These are phyloP conservation scores for Microctenopoma steveboyesi DNA, from an alignment of 2,797 vertebrate genomes.

Conservation along the genomic window DNA sequence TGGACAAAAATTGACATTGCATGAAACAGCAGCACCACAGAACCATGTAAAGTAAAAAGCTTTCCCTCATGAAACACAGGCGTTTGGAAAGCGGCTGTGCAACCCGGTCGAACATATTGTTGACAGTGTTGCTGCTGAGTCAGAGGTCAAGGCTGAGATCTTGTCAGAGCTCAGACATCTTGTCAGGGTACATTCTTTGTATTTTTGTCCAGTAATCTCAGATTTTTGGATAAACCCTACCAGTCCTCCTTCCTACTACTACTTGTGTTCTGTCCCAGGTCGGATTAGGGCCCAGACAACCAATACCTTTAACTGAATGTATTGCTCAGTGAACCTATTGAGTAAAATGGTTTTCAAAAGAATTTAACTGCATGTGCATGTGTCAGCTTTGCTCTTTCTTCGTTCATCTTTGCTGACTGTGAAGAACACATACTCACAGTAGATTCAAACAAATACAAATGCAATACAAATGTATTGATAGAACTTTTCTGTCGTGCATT, in stretches of 20 bases:
- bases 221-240: constrained; percentile 21
- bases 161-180: constrained; percentile 40
- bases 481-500: no score
- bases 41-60: background rate
- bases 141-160: constrained; percentile 30
- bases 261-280: constrained; percentile 42
- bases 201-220: constrained; percentile 42
- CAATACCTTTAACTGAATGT: constrained; percentile 23
- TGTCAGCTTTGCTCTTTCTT: constrained; percentile 11
- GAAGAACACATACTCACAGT: constrained; percentile 10
- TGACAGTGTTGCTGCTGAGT: constrained; percentile 13
- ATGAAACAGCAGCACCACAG: constrained; percentile 13
- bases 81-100: background rate
- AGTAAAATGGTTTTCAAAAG: background rate
- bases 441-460: no score
- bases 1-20: constrained; percentile 29
- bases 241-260: constrained; percentile 12
- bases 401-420: constrained; percentile 23
- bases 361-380: constrained; percentile 3
- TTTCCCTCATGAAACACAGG: constrained; percentile 38
- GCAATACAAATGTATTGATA: no score
- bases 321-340: background rate
- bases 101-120: background rate
- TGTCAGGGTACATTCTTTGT: constrained; percentile 38
- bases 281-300: constrained; percentile 57